These are phyloP conservation scores for Anhinga anhinga DNA, from an alignment of 2,113 vertebrate genomes.

Conservation along the genomic window DNA sequence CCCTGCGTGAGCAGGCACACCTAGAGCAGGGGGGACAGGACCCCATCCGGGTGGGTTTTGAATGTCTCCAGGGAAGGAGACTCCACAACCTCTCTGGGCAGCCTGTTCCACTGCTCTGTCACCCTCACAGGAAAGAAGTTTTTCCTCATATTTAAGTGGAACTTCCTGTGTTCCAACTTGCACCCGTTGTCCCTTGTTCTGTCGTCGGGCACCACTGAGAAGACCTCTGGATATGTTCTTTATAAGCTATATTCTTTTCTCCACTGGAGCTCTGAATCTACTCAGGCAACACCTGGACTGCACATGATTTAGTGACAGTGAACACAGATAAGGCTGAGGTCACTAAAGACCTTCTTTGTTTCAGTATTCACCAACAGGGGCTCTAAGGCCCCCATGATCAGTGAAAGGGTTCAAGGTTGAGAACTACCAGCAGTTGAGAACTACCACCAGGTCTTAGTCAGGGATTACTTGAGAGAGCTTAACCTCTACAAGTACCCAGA, in stretches of 20 bases:
- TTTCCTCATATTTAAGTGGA: no score
- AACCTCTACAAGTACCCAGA: not conserved
- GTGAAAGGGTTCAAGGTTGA: not conserved
- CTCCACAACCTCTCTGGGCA: no score
- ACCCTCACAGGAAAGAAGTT: no score
- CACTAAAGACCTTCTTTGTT: not conserved
- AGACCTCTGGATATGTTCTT: not conserved
- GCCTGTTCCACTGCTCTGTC: no score
- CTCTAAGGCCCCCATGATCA: not conserved
- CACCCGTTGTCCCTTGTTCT: no score
- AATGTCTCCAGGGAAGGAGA: no score
- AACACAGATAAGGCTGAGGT: not conserved
- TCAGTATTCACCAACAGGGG: not conserved
- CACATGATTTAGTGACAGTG: not conserved
- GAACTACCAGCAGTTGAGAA: not conserved
- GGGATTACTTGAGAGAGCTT: not conserved
- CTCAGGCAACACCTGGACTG: not conserved
- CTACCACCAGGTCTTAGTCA: not conserved
- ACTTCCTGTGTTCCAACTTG: no score
- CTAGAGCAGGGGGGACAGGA: no score
- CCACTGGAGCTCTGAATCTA: not conserved
- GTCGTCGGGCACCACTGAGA: no score
- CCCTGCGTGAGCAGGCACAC: no score
- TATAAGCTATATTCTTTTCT: not conserved
- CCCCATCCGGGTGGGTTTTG: no score